Conservation (phyloP, 2,797 vertebrate genomes). For the Coreius guichenoti region DNA sequence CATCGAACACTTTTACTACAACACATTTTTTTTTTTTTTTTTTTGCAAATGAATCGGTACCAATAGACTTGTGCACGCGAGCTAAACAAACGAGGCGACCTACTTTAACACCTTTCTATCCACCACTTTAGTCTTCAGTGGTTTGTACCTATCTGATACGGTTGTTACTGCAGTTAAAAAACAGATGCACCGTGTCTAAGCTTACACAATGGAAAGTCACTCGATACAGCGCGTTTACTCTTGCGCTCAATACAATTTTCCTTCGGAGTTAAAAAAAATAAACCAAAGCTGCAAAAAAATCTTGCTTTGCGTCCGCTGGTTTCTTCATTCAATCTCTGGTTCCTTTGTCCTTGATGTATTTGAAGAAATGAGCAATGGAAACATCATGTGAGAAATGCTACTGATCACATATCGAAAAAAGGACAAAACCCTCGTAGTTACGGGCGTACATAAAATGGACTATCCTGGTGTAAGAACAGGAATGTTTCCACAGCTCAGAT, state of each 20-base stretch:
- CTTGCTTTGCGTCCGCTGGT: conserved; percentile 73
- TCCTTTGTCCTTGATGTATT: conserved; percentile 54
- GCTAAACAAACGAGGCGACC: conserved; percentile 17
- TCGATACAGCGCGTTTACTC: conserved; percentile 42
- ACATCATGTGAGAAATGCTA: conserved; percentile 33
- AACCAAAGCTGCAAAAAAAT: conserved; percentile 43
- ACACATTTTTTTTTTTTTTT: conserved; percentile 13
- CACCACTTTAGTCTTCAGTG: conserved; percentile 31
- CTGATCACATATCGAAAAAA: conserved; percentile 8
- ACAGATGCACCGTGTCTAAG: conserved; percentile 42
- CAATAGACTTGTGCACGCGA: conserved; percentile 2
- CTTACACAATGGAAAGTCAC: conserved; percentile 56
- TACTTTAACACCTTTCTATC: conserved; percentile 29
- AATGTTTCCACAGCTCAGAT: conserved; percentile 48
- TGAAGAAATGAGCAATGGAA: conserved; percentile 5
- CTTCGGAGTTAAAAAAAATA: conserved; percentile 32
- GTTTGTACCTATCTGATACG: neutral
- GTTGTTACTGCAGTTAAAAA: conserved; percentile 29
- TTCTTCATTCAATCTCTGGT: conserved; percentile 68
- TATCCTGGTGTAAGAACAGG: conserved; percentile 49
- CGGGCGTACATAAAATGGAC: conserved; percentile 17
- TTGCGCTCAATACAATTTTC: conserved; percentile 49
- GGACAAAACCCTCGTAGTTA: neutral
- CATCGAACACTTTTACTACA: conserved; percentile 32
- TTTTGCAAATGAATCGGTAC: conserved; percentile 23